Percentiles rank a stretch among this genome's conserved stretches.
These are phyloP conservation scores for Spodoptera exigua DNA, from an alignment of 2,888 invertebrate genomes.

Conservation along the genomic window DNA sequence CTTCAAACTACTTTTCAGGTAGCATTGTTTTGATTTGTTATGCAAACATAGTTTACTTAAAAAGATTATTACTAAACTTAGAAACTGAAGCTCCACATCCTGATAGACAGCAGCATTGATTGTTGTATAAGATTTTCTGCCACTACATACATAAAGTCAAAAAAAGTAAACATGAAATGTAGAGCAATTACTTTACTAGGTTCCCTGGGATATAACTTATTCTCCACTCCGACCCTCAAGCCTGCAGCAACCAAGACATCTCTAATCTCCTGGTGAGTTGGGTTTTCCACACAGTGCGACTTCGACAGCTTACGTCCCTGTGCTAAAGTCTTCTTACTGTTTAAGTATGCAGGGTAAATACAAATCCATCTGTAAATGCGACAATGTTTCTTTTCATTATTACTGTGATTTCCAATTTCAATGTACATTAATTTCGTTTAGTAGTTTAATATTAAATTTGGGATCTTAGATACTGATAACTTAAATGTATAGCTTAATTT, in stretches of 20 bases:
- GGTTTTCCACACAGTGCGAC: slow-evolving; percentile 97
- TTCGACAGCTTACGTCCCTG: slow-evolving; percentile 96
- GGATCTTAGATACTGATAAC: too few relatives aligned
- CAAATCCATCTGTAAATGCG: slow-evolving; percentile 95
- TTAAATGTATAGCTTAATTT: too few relatives aligned
- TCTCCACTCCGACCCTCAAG: slow-evolving; percentile 96
- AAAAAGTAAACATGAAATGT: too few relatives aligned
- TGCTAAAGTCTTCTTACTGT: slow-evolving; percentile 96
- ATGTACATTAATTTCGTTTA: background rate
- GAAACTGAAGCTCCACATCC: too few relatives aligned
- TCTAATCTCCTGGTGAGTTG: slow-evolving; percentile 97
- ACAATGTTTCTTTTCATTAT: background rate
- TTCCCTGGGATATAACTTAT: slow-evolving; percentile 97
- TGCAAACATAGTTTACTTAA: too few relatives aligned
- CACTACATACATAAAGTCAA: too few relatives aligned
- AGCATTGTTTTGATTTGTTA: too few relatives aligned
- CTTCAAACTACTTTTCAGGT: too few relatives aligned
- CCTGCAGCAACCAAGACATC: slow-evolving; percentile 96
- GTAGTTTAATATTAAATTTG: too few relatives aligned
- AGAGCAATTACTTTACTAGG: slow-evolving; percentile 91
- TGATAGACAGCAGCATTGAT: too few relatives aligned
- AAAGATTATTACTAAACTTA: too few relatives aligned
- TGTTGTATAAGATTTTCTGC: too few relatives aligned
- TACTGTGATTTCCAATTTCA: background rate
- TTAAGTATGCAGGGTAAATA: slow-evolving; percentile 98